Evolutionary conservation across 2,888 invertebrate species (phyloP).

Genomic region (Phaedon cochleariae): DNA sequence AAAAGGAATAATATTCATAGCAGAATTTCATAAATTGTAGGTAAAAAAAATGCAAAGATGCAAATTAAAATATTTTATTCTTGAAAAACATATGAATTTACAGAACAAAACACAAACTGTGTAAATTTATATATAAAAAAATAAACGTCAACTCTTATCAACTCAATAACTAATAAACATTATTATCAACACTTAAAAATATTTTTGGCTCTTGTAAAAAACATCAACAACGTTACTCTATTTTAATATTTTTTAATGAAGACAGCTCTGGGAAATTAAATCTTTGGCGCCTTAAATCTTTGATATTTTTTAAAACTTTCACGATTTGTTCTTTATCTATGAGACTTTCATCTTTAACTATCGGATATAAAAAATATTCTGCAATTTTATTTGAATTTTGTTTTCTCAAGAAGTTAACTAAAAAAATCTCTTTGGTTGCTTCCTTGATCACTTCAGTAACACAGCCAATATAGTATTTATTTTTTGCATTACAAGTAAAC

Average conservation of each 20-base stretch:
- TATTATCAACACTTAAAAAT: not conserved
- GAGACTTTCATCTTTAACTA: not conserved
- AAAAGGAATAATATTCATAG: too few species aligned
- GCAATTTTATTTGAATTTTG: not conserved
- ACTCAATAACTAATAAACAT: not conserved
- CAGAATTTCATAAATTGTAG: too few species aligned
- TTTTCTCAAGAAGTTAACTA: not conserved
- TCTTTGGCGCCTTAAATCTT: not conserved
- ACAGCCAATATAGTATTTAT: not conserved
- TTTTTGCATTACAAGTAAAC: not conserved
- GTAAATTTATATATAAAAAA: too few species aligned
- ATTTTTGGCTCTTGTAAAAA: not conserved
- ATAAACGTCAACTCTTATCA: too few species aligned
- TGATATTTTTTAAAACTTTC: not conserved
- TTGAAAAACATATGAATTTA: too few species aligned
- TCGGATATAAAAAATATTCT: constrained; percentile 12
- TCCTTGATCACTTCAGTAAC: not conserved
- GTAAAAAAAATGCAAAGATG: too few species aligned
- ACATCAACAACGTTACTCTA: not conserved
- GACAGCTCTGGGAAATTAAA: not conserved
- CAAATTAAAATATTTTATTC: too few species aligned
- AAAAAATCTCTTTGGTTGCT: not conserved
- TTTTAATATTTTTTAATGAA: not conserved
- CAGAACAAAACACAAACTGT: too few species aligned
- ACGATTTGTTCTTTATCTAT: not conserved